Conservation (phyloP, 1,140 invertebrate species). For the Pachypeltis micranthus region DNA sequence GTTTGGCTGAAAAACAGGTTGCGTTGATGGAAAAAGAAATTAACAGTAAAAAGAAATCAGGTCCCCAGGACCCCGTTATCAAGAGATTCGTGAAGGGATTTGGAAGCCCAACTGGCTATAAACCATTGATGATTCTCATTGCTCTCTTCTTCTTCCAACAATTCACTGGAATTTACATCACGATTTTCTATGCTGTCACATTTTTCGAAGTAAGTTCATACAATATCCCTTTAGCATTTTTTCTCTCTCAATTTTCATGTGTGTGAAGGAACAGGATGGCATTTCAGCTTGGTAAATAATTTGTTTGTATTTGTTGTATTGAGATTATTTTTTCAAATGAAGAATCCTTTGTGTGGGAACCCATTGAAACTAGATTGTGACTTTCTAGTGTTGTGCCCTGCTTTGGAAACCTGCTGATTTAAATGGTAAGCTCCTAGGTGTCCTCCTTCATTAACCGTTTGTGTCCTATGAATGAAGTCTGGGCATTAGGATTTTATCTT, state of each 20-base stretch:
- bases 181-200: conserved; percentile 56
- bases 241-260: conserved; percentile 9
- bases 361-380: too few species aligned
- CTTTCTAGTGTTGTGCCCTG: too few species aligned
- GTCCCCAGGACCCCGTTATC: background rate
- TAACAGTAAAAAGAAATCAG: conserved; percentile 6
- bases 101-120: conserved; percentile 44
- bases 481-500: too few species aligned
- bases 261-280: too few species aligned
- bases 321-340: too few species aligned
- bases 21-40: conserved; percentile 34
- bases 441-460: too few species aligned
- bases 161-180: conserved; percentile 50
- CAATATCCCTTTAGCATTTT: background rate
- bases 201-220: conserved; percentile 39
- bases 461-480: too few species aligned
- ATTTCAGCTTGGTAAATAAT: too few species aligned
- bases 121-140: conserved; percentile 44
- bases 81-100: conserved; percentile 24
- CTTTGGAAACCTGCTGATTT: too few species aligned
- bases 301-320: too few species aligned
- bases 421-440: too few species aligned
- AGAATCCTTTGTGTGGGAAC: too few species aligned
- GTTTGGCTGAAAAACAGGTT: conserved; percentile 33
- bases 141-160: conserved; percentile 48